Base-by-base conservation (phyloP, 2,888 invertebrate genomes). In the Colletes collaris region DNA sequence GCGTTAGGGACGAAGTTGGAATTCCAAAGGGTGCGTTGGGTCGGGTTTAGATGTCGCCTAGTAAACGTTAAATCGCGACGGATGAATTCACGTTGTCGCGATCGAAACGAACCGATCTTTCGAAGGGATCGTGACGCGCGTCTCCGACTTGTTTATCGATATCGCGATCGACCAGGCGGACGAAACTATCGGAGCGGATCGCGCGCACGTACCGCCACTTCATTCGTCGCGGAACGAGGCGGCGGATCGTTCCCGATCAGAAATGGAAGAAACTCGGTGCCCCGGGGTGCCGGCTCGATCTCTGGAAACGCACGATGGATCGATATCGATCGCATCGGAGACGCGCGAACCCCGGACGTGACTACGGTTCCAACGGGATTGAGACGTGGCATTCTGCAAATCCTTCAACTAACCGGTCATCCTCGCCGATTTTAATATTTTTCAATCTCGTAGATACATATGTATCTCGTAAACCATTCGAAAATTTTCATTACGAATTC, bases 271-370 rank as follows among this genome's bases (percentile, higher is more conserved):
- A 62, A 66, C 58, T 46, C 35, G 49, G 37, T 3, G 52, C 63
- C 19, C 37, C 10, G 10, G 10, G 55, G 19, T 10, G 10, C n/a
- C 52, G 27, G 56, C 44, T 50, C 59, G 65, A 65, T 52, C 68
- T 19, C 10, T 27, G 55, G 49, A 60, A 55, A 49, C 53, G 63
- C 75, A 52, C 63, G 75, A 67, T 16, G 73, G 78, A 79, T 79
- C 79, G 76, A 76, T 79, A 79, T 79, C 79, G 76, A 79, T 79
- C 66, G 66, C 70, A 49, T 40, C 16, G 40, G 27, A 27, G 59
- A 56, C 62, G 67, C 52, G 49, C 44, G 67, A 56, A 64, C 62
- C 52, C 58, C 55, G 60, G 27, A 27, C 27, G 27, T 27, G 58
- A 56, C 53, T 63, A 11, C 67, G 49, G 65, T 35, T 65, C 72